Percentiles rank a stretch among this genome's conserved stretches.
Evolutionary conservation across 2,113 vertebrate species (phyloP).

Genomic region (Leptosomus discolor): DNA sequence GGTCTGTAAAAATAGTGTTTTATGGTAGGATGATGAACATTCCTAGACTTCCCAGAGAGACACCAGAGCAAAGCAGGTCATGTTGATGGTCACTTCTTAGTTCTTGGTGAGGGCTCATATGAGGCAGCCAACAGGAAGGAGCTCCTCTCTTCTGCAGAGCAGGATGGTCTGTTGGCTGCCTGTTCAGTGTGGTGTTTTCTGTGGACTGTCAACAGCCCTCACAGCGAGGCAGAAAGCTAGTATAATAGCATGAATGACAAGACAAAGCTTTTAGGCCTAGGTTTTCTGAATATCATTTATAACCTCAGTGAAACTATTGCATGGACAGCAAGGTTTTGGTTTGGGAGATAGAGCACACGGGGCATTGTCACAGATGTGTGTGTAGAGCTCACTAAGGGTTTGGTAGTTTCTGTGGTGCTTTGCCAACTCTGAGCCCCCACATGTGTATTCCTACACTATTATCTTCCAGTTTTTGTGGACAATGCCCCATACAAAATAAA

Average conservation of each 20-base stretch:
- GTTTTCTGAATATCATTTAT: background rate
- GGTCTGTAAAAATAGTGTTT: background rate
- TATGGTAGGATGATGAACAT: background rate
- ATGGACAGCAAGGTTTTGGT: background rate
- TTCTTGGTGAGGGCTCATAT: background rate
- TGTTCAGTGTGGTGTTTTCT: background rate
- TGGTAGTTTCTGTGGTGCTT: background rate
- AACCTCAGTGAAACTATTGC: background rate
- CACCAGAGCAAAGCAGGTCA: background rate
- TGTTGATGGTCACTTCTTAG: background rate
- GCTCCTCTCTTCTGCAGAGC: background rate
- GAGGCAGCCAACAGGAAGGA: background rate
- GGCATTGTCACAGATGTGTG: fast-evolving
- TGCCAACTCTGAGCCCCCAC: background rate
- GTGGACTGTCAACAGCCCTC: fast-evolving
- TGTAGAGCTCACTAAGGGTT: background rate
- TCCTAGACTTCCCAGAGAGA: background rate
- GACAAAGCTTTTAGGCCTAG: background rate
- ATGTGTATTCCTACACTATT: fast-evolving
- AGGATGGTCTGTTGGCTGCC: background rate
- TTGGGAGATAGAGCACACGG: background rate
- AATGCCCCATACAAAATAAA: background rate
- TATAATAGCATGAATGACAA: background rate
- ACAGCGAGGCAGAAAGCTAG: background rate
- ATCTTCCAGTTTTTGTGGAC: background rate